Base-by-base conservation (phyloP, 2,113 vertebrate genomes). In the Ptilorrhoa leucosticta region DNA sequence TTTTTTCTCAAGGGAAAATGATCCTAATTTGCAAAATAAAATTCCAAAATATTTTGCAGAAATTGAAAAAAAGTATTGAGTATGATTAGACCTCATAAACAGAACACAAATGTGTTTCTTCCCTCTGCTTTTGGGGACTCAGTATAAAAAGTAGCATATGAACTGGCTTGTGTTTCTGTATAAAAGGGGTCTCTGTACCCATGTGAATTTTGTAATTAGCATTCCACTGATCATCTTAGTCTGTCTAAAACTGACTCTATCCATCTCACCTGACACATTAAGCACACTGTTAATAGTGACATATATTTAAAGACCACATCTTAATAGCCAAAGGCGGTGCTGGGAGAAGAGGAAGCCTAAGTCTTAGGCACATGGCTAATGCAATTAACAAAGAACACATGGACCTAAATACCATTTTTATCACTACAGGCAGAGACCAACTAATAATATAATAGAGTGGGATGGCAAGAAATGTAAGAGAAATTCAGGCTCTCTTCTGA, bases 311-410 rank as follows among this genome's bases (percentile, higher is more conserved):
- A 90, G 82, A 56, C 53, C 35, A 77, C 92, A 91, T 81, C 91
- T 94, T 81, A 87, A 69, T 70, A 92, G 70, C 66, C 90, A 89
- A 93, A 95, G 92, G 94, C 73, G 89, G 96, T 39, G 44, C 57
- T 7, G 23, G 77, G 51, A 96, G 89, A 61, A 92, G 83, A 73
- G 76, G 89, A 82, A 89, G 69, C 47, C 96, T 95, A 93, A 98
- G 97, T 93, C 96, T 84, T 58, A 80, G 91, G 73, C 98, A 98
- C 98, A 93, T 96, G 95, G 95, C 90, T 98, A 98, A 98, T 97
- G 94, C 96, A 94, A 95, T 98, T 96, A 98, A 95, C 93, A 97
- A 95, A 98, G 98, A 97, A 97, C 97, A 90, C 60, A 13, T 94
- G 98, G 97, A 98, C 97, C 97, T 83, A 83, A 80, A 96, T 94